A percentile compares a stretch with the other conserved stretches of the same genome.
phyloP scores from a whole-genome alignment of 2,888 invertebrate species.

The Morpho achilles region DNA sequence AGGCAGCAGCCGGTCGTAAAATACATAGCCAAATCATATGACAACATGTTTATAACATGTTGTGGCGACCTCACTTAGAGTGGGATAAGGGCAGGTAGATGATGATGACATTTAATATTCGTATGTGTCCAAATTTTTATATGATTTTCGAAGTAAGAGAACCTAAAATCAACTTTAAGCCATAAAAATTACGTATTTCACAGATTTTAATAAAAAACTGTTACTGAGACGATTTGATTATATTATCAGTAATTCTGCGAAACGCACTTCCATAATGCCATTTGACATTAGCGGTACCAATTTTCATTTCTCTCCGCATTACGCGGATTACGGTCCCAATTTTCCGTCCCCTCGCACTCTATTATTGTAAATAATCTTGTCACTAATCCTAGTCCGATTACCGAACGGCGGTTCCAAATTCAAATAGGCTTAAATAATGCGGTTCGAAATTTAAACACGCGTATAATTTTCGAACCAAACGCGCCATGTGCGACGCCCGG shows the following conservation, averaged over 20 bases:
- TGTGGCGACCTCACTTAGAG: too few species aligned
- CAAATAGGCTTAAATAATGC: conserved; percentile 60
- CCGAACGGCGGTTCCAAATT: conserved; percentile 42
- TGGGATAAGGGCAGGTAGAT: too few species aligned
- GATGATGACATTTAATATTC: too few species aligned
- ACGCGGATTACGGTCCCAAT: conserved; percentile 51
- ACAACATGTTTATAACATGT: too few species aligned
- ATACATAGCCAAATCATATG: too few species aligned
- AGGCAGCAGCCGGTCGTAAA: too few species aligned
- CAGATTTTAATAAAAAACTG: too few species aligned
- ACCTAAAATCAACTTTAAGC: too few species aligned
- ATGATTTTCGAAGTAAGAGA: too few species aligned
- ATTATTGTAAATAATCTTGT: conserved; percentile 71
- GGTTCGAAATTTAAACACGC: conserved; percentile 65
- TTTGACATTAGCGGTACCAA: conserved; percentile 39
- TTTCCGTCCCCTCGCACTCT: conserved; percentile 47
- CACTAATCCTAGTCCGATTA: conserved; percentile 70
- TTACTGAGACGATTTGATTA: neutral
- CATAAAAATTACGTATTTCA: too few species aligned
- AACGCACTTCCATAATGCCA: conserved; percentile 17
- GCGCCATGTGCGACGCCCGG: conserved; percentile 65
- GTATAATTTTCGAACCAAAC: conserved; percentile 60
- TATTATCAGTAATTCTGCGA: conserved; percentile 15
- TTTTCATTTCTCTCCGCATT: conserved; percentile 55
- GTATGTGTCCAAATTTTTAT: neutral